These are phyloP conservation scores for Argyrosomus japonicus DNA, from an alignment of 2,113 vertebrate genomes.

Conservation along the genomic window DNA sequence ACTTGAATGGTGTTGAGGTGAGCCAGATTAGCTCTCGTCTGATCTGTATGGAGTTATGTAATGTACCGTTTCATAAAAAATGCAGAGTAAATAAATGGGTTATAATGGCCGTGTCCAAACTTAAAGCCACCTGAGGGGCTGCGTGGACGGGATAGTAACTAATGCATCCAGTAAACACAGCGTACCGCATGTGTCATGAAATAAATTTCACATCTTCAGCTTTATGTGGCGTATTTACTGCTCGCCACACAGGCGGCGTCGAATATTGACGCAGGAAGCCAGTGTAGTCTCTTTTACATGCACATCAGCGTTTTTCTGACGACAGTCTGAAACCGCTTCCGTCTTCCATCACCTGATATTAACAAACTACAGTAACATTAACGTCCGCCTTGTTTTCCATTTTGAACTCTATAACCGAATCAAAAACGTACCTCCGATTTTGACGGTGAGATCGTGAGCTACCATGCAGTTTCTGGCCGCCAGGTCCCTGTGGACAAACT, in stretches of 20 bases:
- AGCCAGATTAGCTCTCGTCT: too few species aligned
- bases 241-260: not conserved
- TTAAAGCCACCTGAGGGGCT: not conserved
- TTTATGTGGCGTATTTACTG: not conserved
- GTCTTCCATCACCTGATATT: not conserved
- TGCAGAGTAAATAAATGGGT: not conserved
- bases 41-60: not conserved
- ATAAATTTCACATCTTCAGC: not conserved
- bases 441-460: slow-evolving; percentile 93
- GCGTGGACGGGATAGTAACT: not conserved
- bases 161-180: not conserved
- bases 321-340: not conserved
- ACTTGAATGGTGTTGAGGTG: not conserved
- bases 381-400: too few species aligned
- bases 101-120: not conserved
- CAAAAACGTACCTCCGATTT: slow-evolving; percentile 90
- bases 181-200: not conserved
- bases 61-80: not conserved
- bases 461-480: slow-evolving; percentile 99
- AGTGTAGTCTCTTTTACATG: not conserved
- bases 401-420: not conserved
- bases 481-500: slow-evolving; percentile 96
- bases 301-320: not conserved
- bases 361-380: not conserved
- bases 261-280: not conserved